Conservation (phyloP, 2,888 invertebrate species). For the Laspeyria flexula region DNA sequence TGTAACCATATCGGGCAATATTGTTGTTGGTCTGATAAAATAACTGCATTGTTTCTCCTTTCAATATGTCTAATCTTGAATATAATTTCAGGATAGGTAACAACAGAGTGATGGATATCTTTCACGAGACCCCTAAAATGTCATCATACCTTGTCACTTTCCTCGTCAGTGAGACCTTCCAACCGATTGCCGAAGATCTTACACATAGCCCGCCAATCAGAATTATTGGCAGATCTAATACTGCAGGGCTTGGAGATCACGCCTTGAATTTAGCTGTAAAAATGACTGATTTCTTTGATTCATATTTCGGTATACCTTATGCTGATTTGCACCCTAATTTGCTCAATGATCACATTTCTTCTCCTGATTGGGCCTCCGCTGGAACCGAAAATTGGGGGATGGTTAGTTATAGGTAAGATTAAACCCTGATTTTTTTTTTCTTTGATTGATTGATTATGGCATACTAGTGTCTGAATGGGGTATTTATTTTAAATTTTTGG, state of each 20-base stretch:
- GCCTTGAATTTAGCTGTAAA: constrained; percentile 67
- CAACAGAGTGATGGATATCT: constrained; percentile 64
- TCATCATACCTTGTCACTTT: constrained; percentile 95
- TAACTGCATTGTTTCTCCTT: no score
- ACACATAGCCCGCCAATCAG: constrained; percentile 68
- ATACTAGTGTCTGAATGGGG: no score
- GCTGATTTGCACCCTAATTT: constrained; percentile 64
- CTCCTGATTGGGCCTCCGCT: constrained; percentile 82
- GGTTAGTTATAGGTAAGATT: constrained; percentile 77
- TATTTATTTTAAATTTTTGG: no score
- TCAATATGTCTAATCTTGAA: no score
- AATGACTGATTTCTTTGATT: constrained; percentile 71
- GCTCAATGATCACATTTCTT: constrained; percentile 74
- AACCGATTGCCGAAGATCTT: constrained; percentile 68
- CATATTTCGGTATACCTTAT: constrained; percentile 74
- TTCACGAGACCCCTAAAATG: constrained; percentile 88
- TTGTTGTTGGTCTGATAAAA: no score
- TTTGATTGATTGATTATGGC: no score
- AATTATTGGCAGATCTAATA: constrained; percentile 77
- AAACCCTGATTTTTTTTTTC: no score
- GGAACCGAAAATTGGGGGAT: constrained; percentile 83
- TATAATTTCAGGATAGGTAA: constrained; percentile 46
- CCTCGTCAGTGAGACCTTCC: constrained; percentile 86
- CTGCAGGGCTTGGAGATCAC: constrained; percentile 63
- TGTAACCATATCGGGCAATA: no score